Evolutionary conservation across 37 sponge, comb jelly and placozoan genomes (phyloP).

Genomic region (Amphimedon queenslandica): DNA sequence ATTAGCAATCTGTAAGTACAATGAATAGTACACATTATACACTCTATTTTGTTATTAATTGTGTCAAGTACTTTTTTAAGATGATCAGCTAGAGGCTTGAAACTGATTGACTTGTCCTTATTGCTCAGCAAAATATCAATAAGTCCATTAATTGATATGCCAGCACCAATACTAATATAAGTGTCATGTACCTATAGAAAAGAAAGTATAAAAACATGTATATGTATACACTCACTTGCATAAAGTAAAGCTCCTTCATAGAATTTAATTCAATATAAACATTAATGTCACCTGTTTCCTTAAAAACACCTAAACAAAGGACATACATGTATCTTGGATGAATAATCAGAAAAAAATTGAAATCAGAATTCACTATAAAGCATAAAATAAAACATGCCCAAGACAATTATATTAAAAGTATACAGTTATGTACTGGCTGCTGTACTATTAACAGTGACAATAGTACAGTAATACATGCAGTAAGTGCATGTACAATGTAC

Average conservation of each 20-base stretch:
- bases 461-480: too few species aligned
- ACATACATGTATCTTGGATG: background rate
- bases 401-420: too few species aligned
- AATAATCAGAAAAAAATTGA: background rate
- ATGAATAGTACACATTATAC: background rate
- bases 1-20: slow-evolving; percentile 37
- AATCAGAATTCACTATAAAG: too few species aligned
- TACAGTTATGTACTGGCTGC: too few species aligned
- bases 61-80: slow-evolving; percentile 6
- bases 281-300: slow-evolving; percentile 12
- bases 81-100: slow-evolving; percentile 39
- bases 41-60: background rate
- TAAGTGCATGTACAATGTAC: slow-evolving; percentile 11
- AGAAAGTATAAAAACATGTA: background rate
- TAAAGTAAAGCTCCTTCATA: slow-evolving; percentile 24
- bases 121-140: slow-evolving; percentile 43
- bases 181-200: slow-evolving; percentile 25
- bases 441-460: background rate
- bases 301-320: slow-evolving; percentile 42
- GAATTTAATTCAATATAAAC: slow-evolving; percentile 42
- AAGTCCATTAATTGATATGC: slow-evolving; percentile 34
- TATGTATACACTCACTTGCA: slow-evolving; percentile 13
- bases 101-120: slow-evolving; percentile 24
- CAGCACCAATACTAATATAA: slow-evolving; percentile 44
- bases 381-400: too few species aligned